Evolutionary conservation across 1,140 invertebrate genomes (phyloP), one percentile per base, ranked within the genome.

Genomic region (Globodera rostochiensis): DNA sequence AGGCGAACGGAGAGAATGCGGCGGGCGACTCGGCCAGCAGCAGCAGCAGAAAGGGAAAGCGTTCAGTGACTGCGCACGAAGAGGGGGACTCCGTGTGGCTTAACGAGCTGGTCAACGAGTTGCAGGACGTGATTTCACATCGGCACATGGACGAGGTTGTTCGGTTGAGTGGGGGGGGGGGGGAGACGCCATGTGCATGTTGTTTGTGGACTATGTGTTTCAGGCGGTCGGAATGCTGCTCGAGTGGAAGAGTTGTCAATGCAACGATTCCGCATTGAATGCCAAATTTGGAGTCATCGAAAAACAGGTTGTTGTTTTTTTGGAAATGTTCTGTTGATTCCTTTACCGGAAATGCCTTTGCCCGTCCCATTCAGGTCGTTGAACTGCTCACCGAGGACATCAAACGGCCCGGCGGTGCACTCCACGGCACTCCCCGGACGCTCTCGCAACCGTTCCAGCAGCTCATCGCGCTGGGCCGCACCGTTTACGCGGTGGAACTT

Each of bases 61-160:
- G 25, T 36, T 36, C 25, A 2, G 25, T 36, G 25, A 36, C 25
- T 36, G 25, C 49, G 50, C 91, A 83, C 90, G 93, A 80, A 91
- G 90, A 93, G 90, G 91, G 92, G 87, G 88, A 87, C 45, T 67
- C 70, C 60, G 69, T 86, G 84, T 98, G 96, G 96, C 90, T 98
- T 49, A 88, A 93, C 77, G 96, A 98, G 91, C 93, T 96, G 0
- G 93, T 95, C 25, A 96, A 98, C 90, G 96, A 98, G 90, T 91
- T 99, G 45, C 96, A 99, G 91, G 96, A 98, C 21, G 93, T 94
- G 82, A 95, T 98, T 84, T 97, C 96, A n/a, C 95, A 98, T 90
- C 92, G 97, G 85, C 95, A 98, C 89, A 98, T 98, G 90, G 95
- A 98, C 90, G 94, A 83, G 81, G 80, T 81, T 45, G 2, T 15